A percentile compares a stretch with the other conserved stretches of the same genome.
Evolutionary conservation across 2,888 invertebrate species (phyloP).

Genomic region (Allygus modestus): DNA sequence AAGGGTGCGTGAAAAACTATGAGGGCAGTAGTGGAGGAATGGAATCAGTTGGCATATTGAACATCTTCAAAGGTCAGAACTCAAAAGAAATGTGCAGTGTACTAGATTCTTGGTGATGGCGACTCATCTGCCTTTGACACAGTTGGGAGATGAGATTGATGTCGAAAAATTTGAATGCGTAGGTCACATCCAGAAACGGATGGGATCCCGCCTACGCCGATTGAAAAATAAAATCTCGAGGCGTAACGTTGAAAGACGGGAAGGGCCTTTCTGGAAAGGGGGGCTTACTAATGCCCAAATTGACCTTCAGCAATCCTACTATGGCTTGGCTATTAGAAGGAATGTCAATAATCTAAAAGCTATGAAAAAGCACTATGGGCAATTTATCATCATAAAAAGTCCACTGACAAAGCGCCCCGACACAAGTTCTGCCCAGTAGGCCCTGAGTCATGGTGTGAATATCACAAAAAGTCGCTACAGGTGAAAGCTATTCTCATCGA

Average conservation of each 20-base stretch:
- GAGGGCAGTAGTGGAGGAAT: constrained; percentile 64
- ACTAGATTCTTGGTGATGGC: constrained; percentile 56
- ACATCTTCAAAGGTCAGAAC: constrained; percentile 64
- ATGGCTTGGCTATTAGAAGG: constrained; percentile 69
- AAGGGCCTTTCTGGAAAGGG: constrained; percentile 65
- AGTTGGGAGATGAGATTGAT: constrained; percentile 51
- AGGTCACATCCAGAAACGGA: constrained; percentile 47
- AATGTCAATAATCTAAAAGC: constrained; percentile 66
- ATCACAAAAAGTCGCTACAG: not conserved
- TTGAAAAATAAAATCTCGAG: constrained; percentile 29
- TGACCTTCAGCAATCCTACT: constrained; percentile 68
- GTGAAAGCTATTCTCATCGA: not conserved
- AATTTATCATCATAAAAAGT: constrained; percentile 67
- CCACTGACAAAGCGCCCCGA: too few relatives aligned
- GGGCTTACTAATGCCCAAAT: constrained; percentile 69
- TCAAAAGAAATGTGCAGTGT: constrained; percentile 49
- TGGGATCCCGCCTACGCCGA: constrained; percentile 62
- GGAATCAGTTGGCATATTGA: constrained; percentile 65
- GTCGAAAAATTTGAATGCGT: constrained; percentile 38
- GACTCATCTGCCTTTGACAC: constrained; percentile 50
- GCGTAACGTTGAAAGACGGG: constrained; percentile 51
- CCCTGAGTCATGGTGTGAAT: not conserved
- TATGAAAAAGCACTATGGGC: constrained; percentile 70
- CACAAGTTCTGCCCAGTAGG: too few relatives aligned
- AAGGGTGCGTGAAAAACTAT: constrained; percentile 61